Percentiles rank a stretch among this genome's conserved stretches.
Conservation (phyloP, 2,797 vertebrate species). For the Fringilla coelebs region DNA sequence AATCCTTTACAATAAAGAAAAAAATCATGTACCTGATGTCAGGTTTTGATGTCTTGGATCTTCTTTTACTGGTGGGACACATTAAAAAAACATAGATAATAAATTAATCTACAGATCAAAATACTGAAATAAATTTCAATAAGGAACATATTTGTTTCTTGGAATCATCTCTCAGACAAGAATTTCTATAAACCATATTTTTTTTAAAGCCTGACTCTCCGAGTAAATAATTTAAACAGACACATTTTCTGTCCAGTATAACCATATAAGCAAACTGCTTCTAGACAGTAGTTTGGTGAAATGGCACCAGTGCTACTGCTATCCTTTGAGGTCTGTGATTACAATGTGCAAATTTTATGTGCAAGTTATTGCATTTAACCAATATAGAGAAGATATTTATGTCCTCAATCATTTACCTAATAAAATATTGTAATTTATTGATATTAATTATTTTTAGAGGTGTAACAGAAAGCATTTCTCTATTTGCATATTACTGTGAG, state of each 20-base stretch:
- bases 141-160: neutral
- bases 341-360: neutral
- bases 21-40: constrained; percentile 64
- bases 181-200: neutral
- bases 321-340: neutral
- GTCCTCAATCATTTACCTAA: neutral
- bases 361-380: neutral
- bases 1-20: neutral
- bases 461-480: neutral
- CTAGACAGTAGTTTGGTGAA: neutral
- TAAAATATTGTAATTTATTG: neutral
- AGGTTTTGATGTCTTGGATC: constrained; percentile 46
- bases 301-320: neutral
- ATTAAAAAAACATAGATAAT: neutral
- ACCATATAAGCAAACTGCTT: neutral
- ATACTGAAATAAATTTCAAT: neutral
- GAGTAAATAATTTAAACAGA: neutral
- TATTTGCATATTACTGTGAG: neutral
- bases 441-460: neutral
- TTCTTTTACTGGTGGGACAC: constrained; percentile 50
- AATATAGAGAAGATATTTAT: neutral
- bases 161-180: neutral
- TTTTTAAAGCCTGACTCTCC: neutral
- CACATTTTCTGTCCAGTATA: neutral
- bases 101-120: neutral